Percentiles rank a stretch among this genome's conserved stretches.
These are phyloP conservation scores for Caranx melampygus DNA, from an alignment of 2,113 vertebrate genomes.

Conservation along the genomic window DNA sequence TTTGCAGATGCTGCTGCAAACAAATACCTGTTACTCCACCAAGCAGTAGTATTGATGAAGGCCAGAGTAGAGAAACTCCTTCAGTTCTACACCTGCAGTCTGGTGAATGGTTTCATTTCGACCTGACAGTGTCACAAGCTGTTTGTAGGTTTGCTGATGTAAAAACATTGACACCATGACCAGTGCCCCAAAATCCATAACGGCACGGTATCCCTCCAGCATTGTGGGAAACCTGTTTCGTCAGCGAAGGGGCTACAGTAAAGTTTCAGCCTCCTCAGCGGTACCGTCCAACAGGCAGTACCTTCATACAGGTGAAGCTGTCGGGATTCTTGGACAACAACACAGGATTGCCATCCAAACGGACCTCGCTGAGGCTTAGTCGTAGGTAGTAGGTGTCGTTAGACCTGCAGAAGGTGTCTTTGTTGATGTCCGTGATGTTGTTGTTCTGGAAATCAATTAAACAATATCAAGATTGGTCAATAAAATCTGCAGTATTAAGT, in stretches of 20 bases:
- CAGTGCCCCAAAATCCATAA: conserved; percentile 50
- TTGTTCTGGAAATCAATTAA: conserved; percentile 87
- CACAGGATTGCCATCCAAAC: conserved; percentile 94
- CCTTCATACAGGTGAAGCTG: conserved; percentile 93
- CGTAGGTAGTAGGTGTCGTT: conserved; percentile 92
- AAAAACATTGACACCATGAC: conserved; percentile 36
- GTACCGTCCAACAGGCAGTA: conserved; percentile 91
- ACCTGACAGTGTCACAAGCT: conserved; percentile 53
- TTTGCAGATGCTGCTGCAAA: background rate
- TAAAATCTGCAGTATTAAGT: background rate
- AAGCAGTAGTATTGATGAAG: conserved; percentile 7
- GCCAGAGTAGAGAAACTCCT: background rate
- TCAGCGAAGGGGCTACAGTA: conserved; percentile 34
- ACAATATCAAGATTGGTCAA: background rate
- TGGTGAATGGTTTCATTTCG: conserved; percentile 50
- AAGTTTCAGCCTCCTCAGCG: conserved; percentile 80
- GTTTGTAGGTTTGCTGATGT: conserved; percentile 53
- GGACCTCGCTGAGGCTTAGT: conserved; percentile 88
- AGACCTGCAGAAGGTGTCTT: conserved; percentile 94
- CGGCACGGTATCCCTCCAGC: conserved; percentile 15
- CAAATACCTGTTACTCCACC: background rate
- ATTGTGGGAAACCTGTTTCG: conserved; percentile 40
- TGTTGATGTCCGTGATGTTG: conserved; percentile 91
- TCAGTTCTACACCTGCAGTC: conserved; percentile 22
- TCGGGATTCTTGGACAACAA: conserved; percentile 91